These are phyloP conservation scores for Vannuccia rotundouncinata DNA, from an alignment of 2,888 invertebrate species.

Conservation along the genomic window DNA sequence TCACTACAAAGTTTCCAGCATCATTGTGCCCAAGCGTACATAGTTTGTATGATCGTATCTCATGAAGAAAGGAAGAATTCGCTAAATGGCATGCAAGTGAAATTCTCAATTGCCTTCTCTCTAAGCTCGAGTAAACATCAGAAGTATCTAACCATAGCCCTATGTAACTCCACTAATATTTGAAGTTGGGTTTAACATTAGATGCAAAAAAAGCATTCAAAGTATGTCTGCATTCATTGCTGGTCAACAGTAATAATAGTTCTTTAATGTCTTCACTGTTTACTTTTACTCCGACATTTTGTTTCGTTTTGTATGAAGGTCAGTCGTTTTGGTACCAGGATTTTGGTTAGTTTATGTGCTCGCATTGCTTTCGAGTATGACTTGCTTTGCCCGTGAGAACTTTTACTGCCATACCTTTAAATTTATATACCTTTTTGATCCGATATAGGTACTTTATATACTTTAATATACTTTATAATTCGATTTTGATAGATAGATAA, in stretches of 20 bases:
- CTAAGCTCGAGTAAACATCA: background rate
- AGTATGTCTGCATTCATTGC: background rate
- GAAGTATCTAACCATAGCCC: background rate
- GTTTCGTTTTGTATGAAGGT: background rate
- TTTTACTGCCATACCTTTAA: background rate
- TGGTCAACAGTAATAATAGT: background rate
- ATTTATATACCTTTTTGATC: too few species aligned
- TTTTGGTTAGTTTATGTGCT: background rate
- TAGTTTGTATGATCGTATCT: background rate
- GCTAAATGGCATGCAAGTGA: background rate
- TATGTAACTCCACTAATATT: background rate
- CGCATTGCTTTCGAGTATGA: background rate
- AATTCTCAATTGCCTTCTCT: background rate
- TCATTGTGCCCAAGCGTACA: background rate
- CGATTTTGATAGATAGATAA: too few species aligned
- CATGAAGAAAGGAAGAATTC: background rate
- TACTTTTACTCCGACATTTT: background rate
- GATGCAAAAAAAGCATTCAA: background rate
- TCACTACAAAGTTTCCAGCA: too few species aligned
- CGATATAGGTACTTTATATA: too few species aligned
- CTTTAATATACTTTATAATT: too few species aligned
- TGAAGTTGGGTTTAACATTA: background rate
- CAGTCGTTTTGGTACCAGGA: background rate
- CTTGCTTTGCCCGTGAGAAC: background rate
- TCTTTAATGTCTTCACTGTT: background rate